Conservation (phyloP, 2,113 vertebrate species). For the Tragulus kanchil region DNA sequence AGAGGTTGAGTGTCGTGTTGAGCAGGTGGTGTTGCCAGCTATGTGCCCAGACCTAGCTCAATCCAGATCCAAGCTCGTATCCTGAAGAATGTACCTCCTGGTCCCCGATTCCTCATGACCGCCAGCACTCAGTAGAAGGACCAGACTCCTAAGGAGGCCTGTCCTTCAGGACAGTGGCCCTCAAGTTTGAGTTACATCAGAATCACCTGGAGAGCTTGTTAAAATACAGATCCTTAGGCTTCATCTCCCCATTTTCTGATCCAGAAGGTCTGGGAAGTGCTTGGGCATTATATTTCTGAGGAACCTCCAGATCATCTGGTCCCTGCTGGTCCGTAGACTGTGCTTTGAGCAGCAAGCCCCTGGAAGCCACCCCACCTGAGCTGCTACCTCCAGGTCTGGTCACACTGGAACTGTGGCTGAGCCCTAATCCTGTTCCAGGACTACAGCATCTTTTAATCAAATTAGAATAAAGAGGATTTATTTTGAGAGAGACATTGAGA, state of each 20-base stretch:
- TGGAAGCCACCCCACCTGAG: neutral
- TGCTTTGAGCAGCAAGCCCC: neutral
- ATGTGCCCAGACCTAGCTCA: neutral
- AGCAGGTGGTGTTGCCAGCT: neutral
- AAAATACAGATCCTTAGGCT: neutral
- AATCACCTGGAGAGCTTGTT: neutral
- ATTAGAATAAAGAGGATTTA: conserved; percentile 19
- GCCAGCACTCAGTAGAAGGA: neutral
- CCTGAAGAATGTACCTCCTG: neutral
- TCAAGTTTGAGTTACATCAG: neutral
- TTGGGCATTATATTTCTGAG: neutral
- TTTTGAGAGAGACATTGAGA: neutral
- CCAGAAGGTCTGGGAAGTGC: neutral
- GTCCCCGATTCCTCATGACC: neutral
- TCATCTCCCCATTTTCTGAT: neutral
- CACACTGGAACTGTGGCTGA: neutral
- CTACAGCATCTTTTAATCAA: neutral
- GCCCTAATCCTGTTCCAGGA: neutral
- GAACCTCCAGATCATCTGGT: neutral
- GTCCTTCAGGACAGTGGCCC: no score
- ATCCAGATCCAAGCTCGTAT: no score
- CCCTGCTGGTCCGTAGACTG: neutral
- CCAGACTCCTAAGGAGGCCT: neutral
- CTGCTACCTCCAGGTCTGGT: neutral
- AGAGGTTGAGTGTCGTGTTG: neutral